Percentiles rank a stretch among this genome's conserved stretches.
Conservation (phyloP, 1,140 invertebrate genomes). For the Temnothorax longispinosus region DNA sequence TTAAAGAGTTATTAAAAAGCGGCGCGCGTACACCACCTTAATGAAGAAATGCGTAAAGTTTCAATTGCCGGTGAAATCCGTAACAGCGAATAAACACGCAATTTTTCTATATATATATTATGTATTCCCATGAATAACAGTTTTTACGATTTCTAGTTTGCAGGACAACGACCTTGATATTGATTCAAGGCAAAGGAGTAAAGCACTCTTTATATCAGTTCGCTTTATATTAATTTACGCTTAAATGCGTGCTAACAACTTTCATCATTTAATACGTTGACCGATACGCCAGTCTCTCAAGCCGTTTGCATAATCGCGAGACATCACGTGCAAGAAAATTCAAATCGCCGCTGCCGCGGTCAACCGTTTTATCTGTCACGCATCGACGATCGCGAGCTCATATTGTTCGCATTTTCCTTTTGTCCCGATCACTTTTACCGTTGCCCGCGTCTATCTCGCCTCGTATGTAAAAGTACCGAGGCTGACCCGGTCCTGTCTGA, state of each 20-base stretch:
- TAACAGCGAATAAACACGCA: conserved; percentile 50
- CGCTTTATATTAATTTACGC: neutral
- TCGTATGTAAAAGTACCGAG: neutral
- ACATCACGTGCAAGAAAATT: neutral
- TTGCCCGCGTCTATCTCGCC: neutral
- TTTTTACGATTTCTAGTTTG: conserved; percentile 61
- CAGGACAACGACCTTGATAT: conserved; percentile 39
- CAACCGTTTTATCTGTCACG: neutral
- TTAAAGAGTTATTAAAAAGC: conserved; percentile 20
- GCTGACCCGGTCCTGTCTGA: conserved; percentile 10
- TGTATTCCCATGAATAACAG: conserved; percentile 11
- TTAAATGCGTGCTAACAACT: neutral
- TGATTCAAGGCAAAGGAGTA: neutral
- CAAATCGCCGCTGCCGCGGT: neutral
- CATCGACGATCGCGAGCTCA: conserved; percentile 1
- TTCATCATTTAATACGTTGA: neutral
- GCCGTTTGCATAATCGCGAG: conserved; percentile 9
- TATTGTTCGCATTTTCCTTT: conserved; percentile 41
- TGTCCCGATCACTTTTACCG: conserved; percentile 64
- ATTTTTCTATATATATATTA: conserved; percentile 50
- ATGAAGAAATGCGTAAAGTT: conserved; percentile 51
- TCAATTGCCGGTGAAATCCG: conserved; percentile 63
- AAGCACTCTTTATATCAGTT: conserved; percentile 2
- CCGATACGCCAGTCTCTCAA: neutral
- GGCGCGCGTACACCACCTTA: neutral